These are phyloP conservation scores for Drosophila stalkeri DNA, from an alignment of 2,888 invertebrate genomes.

Conservation along the genomic window DNA sequence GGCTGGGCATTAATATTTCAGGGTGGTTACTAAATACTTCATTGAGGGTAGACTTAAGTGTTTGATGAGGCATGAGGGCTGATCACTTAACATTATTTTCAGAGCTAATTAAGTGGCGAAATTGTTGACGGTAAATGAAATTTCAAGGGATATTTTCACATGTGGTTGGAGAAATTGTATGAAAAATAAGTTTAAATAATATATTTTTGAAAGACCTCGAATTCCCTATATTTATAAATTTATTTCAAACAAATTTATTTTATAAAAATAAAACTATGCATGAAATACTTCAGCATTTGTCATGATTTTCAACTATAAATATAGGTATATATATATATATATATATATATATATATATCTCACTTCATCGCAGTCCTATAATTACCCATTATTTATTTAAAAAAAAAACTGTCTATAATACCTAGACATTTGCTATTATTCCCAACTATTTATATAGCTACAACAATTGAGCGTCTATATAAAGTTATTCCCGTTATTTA, in stretches of 20 bases:
- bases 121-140: not conserved
- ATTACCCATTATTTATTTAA: slow-evolving; percentile 8
- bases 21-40: slow-evolving; percentile 14
- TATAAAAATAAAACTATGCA: not conserved
- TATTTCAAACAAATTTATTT: too few relatives aligned
- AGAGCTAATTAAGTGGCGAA: not conserved
- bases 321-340: not conserved
- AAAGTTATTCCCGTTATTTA: not conserved
- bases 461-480: not conserved
- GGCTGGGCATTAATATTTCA: not conserved
- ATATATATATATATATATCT: too few relatives aligned
- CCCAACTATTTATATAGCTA: not conserved
- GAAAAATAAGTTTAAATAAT: not conserved
- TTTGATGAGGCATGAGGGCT: slow-evolving; percentile 21
- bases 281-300: not conserved
- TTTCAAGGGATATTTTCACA: not conserved
- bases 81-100: not conserved
- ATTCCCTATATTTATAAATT: not conserved
- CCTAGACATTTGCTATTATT: not conserved
- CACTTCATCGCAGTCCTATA: not conserved
- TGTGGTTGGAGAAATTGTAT: not conserved
- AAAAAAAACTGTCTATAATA: not conserved
- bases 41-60: slow-evolving; percentile 23
- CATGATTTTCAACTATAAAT: not conserved
- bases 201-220: not conserved